phyloP scores from a whole-genome alignment of 2,888 invertebrate species.

The Pseudococcus viburni region DNA sequence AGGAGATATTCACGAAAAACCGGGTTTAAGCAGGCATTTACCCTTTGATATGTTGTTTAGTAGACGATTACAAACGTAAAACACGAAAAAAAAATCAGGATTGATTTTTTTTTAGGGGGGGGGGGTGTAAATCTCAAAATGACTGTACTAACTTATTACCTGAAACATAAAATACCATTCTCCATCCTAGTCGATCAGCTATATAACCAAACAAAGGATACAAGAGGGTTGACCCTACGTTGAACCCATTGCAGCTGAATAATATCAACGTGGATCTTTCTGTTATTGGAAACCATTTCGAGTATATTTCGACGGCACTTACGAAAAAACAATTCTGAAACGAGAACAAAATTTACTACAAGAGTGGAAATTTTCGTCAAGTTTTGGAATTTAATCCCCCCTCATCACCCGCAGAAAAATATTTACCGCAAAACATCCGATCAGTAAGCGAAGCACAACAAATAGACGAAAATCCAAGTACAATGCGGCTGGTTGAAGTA shows the following conservation, averaged over 20 bases:
- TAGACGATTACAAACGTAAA: no score
- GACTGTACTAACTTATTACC: no score
- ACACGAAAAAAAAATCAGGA: no score
- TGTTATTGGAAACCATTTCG: not conserved
- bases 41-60: no score
- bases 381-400: no score
- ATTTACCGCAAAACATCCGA: conserved; percentile 12
- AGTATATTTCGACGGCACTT: not conserved
- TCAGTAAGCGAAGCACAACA: not conserved
- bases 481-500: not conserved
- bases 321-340: not conserved
- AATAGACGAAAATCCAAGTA: not conserved
- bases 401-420: no score
- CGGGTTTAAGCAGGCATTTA: no score
- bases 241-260: not conserved
- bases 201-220: not conserved
- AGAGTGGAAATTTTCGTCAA: not conserved
- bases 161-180: conserved; percentile 22
- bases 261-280: not conserved
- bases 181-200: not conserved
- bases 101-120: no score
- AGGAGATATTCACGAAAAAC: no score
- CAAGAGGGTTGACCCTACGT: not conserved
- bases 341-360: not conserved
- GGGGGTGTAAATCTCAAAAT: no score